Evolutionary conservation across 2,113 vertebrate genomes (phyloP).

Genomic region (Glaucidium brasilianum): DNA sequence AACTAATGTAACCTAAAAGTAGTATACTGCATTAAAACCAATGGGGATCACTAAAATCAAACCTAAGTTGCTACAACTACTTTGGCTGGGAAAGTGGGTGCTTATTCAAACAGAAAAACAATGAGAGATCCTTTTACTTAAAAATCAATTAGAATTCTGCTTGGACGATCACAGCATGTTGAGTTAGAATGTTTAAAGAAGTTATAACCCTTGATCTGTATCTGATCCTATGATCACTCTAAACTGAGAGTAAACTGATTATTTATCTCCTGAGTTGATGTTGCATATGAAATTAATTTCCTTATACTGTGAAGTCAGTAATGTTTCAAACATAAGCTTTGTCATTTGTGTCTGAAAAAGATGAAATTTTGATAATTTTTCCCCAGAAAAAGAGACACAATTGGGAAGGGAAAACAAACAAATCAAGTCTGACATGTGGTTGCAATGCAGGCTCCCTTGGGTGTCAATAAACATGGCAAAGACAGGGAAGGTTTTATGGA

Average conservation of each 20-base stretch:
- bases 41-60: neutral
- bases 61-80: neutral
- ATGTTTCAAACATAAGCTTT: neutral
- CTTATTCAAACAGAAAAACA: neutral
- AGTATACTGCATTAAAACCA: neutral
- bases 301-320: neutral
- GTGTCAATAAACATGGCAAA: conserved; percentile 35
- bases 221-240: neutral
- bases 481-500: neutral
- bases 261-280: neutral
- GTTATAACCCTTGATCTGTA: neutral
- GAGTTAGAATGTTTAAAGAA: neutral
- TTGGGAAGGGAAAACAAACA: neutral
- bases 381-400: neutral
- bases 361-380: neutral
- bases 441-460: neutral
- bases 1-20: neutral
- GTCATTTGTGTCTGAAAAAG: neutral
- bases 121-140: neutral
- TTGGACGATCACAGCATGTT: neutral
- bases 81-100: neutral
- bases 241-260: neutral
- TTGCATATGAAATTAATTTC: neutral
- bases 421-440: neutral
- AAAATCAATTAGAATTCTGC: neutral